Evolutionary conservation across 2,797 vertebrate genomes (phyloP), one percentile per base, ranked within the genome.

Genomic region (Pempheris klunzingeri): DNA sequence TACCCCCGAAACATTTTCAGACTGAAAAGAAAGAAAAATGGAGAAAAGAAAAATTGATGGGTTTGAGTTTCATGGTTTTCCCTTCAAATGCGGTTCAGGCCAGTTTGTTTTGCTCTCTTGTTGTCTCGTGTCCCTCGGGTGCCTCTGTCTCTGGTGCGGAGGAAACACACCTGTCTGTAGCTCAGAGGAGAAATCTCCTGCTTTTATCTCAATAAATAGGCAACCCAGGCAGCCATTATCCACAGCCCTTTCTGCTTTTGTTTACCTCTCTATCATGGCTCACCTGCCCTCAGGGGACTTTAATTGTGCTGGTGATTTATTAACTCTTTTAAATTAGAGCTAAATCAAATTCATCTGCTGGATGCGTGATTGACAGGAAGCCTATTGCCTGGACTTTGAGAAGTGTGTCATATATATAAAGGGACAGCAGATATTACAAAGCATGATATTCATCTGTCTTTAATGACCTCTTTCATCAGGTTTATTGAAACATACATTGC

Each of bases 181-280:
- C 83, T 58, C 88, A 60, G 65, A 74, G 69, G 73, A 79, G 63
- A 71, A 78, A 71, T 50, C 49, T 66, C 26, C 49, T 44, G 61
- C 62, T 85, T 83, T 85, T 71, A 81, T 87, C 85, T 74, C 24
- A 64, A 64, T 44, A 77, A 75, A 79, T 39, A 86, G 74, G 77
- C 65, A 53, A 32, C 9, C 30, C 53, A 60, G 34, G 59, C 72
- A 83, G 80, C 70, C 77, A 74, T 86, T 68, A 80, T 69, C 65
- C 65, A 53, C 41, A 73, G 61, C 41, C n/a, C 41, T 43, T 49
- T 47, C 70, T 58, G 65, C 47, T 54, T 61, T 82, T 87, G 74
- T 87, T 90, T 85, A 72, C 66, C 41, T 86, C 39, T 79, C 46
- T 50, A 24, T 88, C 71, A 58, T 49, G 55, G 63, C 18, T 46